Conservation (phyloP, 2,888 invertebrate species). For the Notocelia uddmanniana region DNA sequence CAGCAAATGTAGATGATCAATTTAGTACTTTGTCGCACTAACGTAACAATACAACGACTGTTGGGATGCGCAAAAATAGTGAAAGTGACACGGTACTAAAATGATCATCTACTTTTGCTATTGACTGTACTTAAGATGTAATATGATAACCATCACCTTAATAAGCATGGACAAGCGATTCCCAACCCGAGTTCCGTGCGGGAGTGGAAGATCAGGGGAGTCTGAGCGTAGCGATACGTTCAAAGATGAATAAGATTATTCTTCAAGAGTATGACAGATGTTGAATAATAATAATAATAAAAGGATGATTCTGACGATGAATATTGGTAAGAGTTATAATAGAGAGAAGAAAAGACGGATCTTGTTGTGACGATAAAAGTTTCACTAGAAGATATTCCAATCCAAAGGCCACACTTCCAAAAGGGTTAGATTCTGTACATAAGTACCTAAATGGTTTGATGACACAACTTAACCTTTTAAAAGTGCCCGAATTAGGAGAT, state of each 20-base stretch:
- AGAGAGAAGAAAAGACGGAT: neutral
- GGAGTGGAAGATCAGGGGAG: neutral
- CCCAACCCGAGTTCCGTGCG: conserved; percentile 13
- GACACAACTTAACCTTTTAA: too few relatives aligned
- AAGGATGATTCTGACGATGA: neutral
- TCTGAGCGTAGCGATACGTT: neutral
- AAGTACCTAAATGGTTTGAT: too few relatives aligned
- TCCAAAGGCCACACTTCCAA: too few relatives aligned
- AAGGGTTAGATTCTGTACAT: too few relatives aligned
- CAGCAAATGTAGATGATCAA: too few relatives aligned
- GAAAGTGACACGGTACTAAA: too few relatives aligned
- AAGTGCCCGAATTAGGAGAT: neutral
- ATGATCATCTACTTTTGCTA: too few relatives aligned
- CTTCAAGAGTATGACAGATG: neutral
- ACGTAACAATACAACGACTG: too few relatives aligned
- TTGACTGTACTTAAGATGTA: neutral
- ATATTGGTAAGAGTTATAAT: neutral
- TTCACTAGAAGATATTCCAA: neutral
- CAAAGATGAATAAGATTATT: neutral
- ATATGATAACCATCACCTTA: conserved; percentile 26
- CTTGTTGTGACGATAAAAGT: neutral
- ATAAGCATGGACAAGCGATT: conserved; percentile 19
- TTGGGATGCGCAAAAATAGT: too few relatives aligned
- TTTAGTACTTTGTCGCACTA: too few relatives aligned
- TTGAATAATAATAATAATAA: too few relatives aligned